phyloP scores from a whole-genome alignment of 2,113 vertebrate species.

The Tachysurus vachellii region DNA sequence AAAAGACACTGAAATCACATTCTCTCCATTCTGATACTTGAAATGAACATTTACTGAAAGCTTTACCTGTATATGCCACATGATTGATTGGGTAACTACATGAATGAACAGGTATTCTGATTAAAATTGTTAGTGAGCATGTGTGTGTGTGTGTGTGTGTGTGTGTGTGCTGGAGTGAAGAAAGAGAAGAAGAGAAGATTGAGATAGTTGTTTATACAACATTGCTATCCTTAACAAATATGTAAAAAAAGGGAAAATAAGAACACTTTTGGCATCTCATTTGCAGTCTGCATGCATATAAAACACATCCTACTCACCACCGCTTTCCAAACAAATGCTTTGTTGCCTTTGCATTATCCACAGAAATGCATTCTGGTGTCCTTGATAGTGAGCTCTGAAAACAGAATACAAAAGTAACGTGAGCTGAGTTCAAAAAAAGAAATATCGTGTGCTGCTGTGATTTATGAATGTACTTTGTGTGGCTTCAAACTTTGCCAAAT shows the following conservation, averaged over 20 bases:
- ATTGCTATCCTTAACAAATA: not conserved
- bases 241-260: not conserved
- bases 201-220: not conserved
- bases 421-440: constrained; percentile 1
- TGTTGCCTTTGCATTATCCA: constrained; percentile 45
- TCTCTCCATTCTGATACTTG: not conserved
- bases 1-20: not conserved
- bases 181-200: not conserved
- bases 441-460: constrained; percentile 27
- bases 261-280: constrained; percentile 2
- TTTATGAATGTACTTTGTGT: constrained; percentile 44
- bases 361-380: constrained; percentile 3
- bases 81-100: not conserved
- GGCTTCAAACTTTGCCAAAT: constrained; percentile 20
- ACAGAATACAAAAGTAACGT: constrained; percentile 30
- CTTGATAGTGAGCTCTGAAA: constrained; percentile 30
- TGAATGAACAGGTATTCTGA: not conserved
- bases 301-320: not conserved
- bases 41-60: not conserved
- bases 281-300: constrained; percentile 20
- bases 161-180: not conserved
- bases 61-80: not conserved
- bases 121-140: not conserved
- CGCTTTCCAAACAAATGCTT: constrained; percentile 31
- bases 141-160: not conserved